phyloP scores from a whole-genome alignment of 2,797 vertebrate genomes.

The Eulemur coronatus region DNA sequence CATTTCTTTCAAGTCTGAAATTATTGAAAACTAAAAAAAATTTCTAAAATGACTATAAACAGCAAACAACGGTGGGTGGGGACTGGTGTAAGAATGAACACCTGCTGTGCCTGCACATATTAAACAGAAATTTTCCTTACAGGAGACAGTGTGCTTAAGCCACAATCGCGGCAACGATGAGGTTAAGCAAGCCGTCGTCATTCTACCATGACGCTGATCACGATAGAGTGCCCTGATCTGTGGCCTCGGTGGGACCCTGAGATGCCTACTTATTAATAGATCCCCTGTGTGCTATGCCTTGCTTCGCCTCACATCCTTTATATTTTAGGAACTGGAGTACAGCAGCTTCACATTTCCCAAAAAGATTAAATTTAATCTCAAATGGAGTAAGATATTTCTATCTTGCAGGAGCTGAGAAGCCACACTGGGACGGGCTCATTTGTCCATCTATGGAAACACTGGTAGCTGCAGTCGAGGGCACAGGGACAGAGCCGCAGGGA shows the following conservation, averaged over 20 bases:
- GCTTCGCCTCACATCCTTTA: conserved; percentile 1
- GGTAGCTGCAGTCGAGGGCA: not conserved
- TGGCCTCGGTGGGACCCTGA: not conserved
- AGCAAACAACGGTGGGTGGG: not conserved
- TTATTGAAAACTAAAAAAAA: conserved; percentile 9
- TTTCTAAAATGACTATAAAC: not conserved
- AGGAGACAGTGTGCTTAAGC: not conserved
- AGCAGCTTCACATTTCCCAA: not conserved
- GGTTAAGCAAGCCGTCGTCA: not conserved
- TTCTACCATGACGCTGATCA: no score
- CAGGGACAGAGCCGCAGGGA: not conserved
- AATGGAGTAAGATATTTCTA: not conserved
- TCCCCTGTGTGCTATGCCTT: not conserved
- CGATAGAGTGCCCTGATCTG: not conserved
- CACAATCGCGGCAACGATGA: not conserved
- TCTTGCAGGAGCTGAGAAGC: not conserved
- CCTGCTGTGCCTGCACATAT: not conserved
- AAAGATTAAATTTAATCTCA: conserved; percentile 20
- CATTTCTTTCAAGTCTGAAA: not conserved
- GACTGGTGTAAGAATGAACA: not conserved
- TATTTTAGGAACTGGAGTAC: not conserved
- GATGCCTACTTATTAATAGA: not conserved
- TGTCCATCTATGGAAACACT: not conserved
- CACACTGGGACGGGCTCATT: not conserved
- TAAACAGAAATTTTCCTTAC: not conserved